Percentiles rank a stretch among this genome's conserved stretches.
Conservation (phyloP, 2,113 vertebrate species). For the Phalacrocorax brasilianus region DNA sequence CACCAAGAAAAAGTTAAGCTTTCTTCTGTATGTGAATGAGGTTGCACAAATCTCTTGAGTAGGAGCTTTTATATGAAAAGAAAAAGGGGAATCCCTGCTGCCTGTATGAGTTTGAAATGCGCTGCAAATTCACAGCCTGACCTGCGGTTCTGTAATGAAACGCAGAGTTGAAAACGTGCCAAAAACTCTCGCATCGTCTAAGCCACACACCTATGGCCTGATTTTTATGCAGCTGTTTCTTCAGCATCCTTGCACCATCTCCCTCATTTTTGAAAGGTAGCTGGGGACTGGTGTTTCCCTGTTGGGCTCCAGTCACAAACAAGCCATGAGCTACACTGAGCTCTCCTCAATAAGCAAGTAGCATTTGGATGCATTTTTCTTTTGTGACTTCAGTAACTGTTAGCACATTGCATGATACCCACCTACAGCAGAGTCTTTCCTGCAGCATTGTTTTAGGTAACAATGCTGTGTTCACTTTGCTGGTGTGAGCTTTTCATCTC, state of each 20-base stretch:
- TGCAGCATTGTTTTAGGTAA: not conserved
- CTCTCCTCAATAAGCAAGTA: not conserved
- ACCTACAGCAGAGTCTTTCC: not conserved
- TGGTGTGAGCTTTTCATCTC: not conserved
- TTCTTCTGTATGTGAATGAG: not conserved
- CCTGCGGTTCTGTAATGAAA: not conserved
- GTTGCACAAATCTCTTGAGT: not conserved
- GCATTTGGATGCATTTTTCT: not conserved
- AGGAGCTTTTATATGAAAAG: not conserved
- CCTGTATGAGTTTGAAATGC: not conserved
- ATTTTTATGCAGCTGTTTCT: not conserved
- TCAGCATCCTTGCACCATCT: not conserved
- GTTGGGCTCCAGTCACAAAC: not conserved
- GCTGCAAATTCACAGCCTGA: not conserved
- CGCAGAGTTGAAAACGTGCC: not conserved
- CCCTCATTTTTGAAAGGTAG: not conserved
- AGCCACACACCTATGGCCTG: not conserved
- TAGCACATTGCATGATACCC: not conserved
- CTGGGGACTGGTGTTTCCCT: not conserved
- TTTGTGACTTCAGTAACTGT: not conserved
- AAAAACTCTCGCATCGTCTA: not conserved
- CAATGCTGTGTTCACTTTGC: not conserved
- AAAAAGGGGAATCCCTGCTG: not conserved
- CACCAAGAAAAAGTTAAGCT: conserved; percentile 20
- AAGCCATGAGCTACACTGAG: not conserved